Evolutionary conservation across 2,888 invertebrate species (phyloP).

Genomic region (Thelaira solivaga): DNA sequence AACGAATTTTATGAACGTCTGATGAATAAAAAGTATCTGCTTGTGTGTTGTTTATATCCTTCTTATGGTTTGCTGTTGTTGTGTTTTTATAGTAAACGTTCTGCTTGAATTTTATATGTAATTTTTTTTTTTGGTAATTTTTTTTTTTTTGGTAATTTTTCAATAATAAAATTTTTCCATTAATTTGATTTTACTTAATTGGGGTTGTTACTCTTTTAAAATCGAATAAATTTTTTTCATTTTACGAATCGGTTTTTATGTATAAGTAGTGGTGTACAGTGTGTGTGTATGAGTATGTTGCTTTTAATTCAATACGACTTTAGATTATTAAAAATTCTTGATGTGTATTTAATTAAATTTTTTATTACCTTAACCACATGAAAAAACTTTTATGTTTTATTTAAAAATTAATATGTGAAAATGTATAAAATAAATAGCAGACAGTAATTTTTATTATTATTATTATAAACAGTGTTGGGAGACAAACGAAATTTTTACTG

Average conservation of each 20-base stretch:
- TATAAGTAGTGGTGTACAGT: no score
- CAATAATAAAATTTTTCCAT: slow-evolving; percentile 50
- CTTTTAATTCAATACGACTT: slow-evolving; percentile 28
- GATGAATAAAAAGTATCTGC: no score
- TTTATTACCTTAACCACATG: no score
- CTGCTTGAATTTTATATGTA: slow-evolving; percentile 4
- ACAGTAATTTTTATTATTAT: no score
- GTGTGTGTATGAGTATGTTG: neutral
- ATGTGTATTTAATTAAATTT: slow-evolving; percentile 11
- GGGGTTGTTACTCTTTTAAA: slow-evolving; percentile 56
- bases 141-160: slow-evolving; percentile 1
- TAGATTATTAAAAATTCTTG: slow-evolving; percentile 32
- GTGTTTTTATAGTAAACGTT: no score
- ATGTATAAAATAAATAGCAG: no score
- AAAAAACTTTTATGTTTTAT: no score
- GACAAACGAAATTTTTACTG: no score
- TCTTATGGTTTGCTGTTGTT: no score
- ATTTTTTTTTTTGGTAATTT: neutral
- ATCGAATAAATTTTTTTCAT: slow-evolving; percentile 45
- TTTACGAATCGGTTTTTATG: neutral
- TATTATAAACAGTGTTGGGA: no score
- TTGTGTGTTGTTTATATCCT: neutral
- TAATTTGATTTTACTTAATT: slow-evolving; percentile 57
- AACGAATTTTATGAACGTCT: neutral
- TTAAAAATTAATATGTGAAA: no score